These are phyloP conservation scores for Yasuhikotakia modesta DNA, from an alignment of 2,797 vertebrate genomes.

Conservation along the genomic window DNA sequence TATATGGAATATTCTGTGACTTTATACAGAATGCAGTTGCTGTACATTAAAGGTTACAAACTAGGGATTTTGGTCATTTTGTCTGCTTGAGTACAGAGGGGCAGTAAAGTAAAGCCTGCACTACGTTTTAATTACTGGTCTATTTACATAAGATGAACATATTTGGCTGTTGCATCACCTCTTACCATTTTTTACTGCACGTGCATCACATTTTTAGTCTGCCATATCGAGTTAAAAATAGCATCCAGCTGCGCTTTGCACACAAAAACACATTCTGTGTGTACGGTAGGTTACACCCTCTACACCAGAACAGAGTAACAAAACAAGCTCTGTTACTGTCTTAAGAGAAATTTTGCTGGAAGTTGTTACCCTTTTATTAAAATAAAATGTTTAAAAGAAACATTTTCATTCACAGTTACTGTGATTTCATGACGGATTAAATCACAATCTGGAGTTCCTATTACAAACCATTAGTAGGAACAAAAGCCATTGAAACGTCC, in stretches of 20 bases:
- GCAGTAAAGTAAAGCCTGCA: neutral
- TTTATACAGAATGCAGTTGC: neutral
- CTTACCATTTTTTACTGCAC: neutral
- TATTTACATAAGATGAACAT: neutral
- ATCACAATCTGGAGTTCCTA: neutral
- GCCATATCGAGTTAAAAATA: neutral
- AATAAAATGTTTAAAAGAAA: neutral
- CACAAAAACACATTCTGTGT: no score
- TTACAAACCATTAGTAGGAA: neutral
- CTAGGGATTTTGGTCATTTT: neutral
- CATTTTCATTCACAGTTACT: neutral
- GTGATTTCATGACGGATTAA: neutral
- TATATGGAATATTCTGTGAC: neutral
- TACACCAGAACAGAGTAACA: neutral
- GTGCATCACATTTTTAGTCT: neutral
- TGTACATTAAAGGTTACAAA: neutral
- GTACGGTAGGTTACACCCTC: neutral
- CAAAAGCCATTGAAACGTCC: constrained; percentile 51
- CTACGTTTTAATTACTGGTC: neutral
- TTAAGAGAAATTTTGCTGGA: neutral
- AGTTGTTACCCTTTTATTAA: neutral
- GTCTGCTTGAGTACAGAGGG: neutral
- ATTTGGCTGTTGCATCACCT: neutral
- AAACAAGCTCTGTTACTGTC: neutral
- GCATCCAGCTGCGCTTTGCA: no score